A percentile compares a stretch with the other conserved stretches of the same genome.
Evolutionary conservation across 2,888 invertebrate genomes (phyloP).

Genomic region (Plebejus anna): DNA sequence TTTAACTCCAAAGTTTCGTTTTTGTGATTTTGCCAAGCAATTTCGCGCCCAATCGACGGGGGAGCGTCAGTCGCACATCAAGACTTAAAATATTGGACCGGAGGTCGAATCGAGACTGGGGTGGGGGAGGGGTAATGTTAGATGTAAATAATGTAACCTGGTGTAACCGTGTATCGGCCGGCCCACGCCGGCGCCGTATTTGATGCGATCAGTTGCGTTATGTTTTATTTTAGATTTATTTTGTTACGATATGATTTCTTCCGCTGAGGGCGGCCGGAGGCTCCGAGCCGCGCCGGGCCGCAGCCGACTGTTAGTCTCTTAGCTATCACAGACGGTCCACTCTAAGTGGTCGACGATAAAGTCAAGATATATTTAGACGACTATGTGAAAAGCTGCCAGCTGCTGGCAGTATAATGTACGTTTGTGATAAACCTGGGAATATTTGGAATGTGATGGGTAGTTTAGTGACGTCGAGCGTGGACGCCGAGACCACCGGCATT

Average conservation of each 20-base stretch:
- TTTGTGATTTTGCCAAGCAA: slow-evolving; percentile 28
- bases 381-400: slow-evolving; percentile 69
- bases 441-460: slow-evolving; percentile 64
- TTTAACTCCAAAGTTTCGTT: slow-evolving; percentile 13
- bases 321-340: slow-evolving; percentile 39
- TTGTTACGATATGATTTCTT: slow-evolving; percentile 45
- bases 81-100: slow-evolving; percentile 26
- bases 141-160: slow-evolving; percentile 23
- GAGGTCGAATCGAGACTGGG: slow-evolving; percentile 17
- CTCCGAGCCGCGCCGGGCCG: slow-evolving; percentile 18
- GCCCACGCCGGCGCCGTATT: slow-evolving; percentile 48
- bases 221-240: slow-evolving; percentile 56
- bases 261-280: slow-evolving; percentile 6
- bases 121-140: slow-evolving; percentile 3
- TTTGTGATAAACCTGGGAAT: slow-evolving; percentile 75
- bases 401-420: slow-evolving; percentile 76
- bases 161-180: slow-evolving; percentile 17
- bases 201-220: slow-evolving; percentile 59
- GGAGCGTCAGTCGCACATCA: slow-evolving; percentile 16
- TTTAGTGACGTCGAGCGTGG: slow-evolving; percentile 14
- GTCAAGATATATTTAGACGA: slow-evolving; percentile 53
- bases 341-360: slow-evolving; percentile 54
- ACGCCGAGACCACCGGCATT: not conserved
- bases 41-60: slow-evolving; percentile 18
- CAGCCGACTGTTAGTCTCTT: slow-evolving; percentile 18